A percentile compares a stretch with the other conserved stretches of the same genome.
Conservation (phyloP, 2,113 vertebrate genomes). For the Hylia prasina region DNA sequence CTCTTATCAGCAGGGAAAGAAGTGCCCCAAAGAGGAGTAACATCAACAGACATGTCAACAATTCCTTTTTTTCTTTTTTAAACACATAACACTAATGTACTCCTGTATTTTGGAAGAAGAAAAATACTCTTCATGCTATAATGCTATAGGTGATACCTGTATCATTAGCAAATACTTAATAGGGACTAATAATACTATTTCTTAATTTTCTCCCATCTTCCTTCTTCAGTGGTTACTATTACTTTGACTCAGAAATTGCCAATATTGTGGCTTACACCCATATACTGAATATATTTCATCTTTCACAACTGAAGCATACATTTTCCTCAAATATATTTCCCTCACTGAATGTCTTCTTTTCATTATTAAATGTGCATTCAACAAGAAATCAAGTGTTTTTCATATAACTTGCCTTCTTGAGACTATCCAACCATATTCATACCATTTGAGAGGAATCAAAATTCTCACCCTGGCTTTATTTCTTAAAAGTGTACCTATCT, state of each 20-base stretch:
- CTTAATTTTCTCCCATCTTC: neutral
- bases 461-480: neutral
- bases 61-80: neutral
- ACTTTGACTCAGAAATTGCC: neutral
- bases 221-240: neutral
- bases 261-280: neutral
- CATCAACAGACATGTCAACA: neutral
- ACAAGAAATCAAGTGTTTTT: neutral
- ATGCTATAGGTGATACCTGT: neutral
- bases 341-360: neutral
- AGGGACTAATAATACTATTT: neutral
- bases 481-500: neutral
- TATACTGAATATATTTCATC: neutral
- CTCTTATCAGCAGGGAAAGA: neutral
- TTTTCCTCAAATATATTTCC: neutral
- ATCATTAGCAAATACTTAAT: neutral
- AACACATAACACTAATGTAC: neutral
- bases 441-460: neutral
- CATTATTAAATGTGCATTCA: neutral
- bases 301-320: neutral
- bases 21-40: neutral
- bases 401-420: neutral
- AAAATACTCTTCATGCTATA: neutral
- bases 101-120: neutral
- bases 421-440: neutral